A percentile compares a stretch with the other conserved stretches of the same genome.
These are phyloP conservation scores for Trachemys scripta DNA, from an alignment of 2,113 vertebrate genomes.

Conservation along the genomic window DNA sequence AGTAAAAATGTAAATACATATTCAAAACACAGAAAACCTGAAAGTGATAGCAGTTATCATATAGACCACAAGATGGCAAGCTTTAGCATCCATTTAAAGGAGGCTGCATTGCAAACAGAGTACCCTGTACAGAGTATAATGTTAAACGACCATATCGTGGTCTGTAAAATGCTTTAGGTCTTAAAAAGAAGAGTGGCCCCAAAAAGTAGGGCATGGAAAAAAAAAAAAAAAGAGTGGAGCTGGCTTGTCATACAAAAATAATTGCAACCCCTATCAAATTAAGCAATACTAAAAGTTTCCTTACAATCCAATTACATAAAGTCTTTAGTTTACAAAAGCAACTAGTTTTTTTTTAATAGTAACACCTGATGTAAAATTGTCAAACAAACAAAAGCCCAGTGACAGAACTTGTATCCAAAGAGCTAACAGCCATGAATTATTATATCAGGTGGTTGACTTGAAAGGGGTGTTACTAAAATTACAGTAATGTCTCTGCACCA, in stretches of 20 bases:
- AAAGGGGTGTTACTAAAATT: background rate
- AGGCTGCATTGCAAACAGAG: background rate
- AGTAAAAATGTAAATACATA: background rate
- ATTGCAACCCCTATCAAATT: background rate
- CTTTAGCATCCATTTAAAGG: conserved; percentile 51
- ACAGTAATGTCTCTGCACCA: background rate
- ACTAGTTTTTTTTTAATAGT: background rate
- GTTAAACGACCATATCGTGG: conserved; percentile 23
- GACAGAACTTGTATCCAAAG: background rate
- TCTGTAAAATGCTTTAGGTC: conserved; percentile 38
- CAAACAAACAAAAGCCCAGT: background rate
- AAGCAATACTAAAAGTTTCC: background rate
- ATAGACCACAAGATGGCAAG: conserved; percentile 63
- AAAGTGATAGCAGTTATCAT: background rate
- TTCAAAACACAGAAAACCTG: background rate
- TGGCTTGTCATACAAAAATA: background rate
- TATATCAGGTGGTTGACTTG: background rate
- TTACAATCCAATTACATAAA: background rate
- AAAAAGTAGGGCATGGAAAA: background rate
- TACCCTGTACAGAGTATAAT: background rate
- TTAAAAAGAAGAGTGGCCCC: background rate
- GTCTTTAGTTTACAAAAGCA: background rate
- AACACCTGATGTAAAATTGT: background rate
- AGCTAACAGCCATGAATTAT: background rate
- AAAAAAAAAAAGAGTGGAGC: background rate